Conservation (phyloP, 2,888 invertebrate species). For the Tillus elongatus region DNA sequence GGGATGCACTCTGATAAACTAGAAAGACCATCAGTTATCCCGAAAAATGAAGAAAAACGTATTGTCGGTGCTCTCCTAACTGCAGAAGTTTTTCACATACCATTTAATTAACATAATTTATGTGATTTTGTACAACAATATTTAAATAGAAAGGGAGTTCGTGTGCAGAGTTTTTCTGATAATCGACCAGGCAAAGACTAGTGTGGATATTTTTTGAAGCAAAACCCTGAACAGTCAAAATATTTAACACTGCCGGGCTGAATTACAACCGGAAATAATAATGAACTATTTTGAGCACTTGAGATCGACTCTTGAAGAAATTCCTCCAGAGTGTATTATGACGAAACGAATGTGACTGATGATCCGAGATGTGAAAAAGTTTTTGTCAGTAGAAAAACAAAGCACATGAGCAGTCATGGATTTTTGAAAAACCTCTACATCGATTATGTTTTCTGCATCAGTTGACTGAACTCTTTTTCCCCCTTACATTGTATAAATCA, state of each 20-base stretch:
- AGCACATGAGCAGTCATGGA: too few relatives aligned
- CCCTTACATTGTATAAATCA: too few relatives aligned
- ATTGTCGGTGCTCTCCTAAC: constrained; percentile 12
- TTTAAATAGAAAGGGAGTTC: constrained; percentile 10
- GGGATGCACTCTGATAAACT: constrained; percentile 11
- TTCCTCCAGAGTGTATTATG: too few relatives aligned
- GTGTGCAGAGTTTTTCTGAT: constrained; percentile 4
- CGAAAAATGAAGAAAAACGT: constrained; percentile 9
- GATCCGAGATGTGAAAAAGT: too few relatives aligned
- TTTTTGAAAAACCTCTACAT: too few relatives aligned
- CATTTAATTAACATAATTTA: not conserved
- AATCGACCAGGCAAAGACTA: constrained; percentile 15
- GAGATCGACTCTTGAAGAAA: too few relatives aligned
- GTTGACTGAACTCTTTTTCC: too few relatives aligned
- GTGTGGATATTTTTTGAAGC: constrained; percentile 10
- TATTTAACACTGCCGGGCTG: constrained; percentile 14
- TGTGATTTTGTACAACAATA: constrained; percentile 11
- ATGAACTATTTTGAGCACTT: too few relatives aligned
- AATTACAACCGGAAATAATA: too few relatives aligned
- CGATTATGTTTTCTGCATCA: too few relatives aligned
- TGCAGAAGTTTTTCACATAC: constrained; percentile 9
- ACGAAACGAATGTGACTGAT: too few relatives aligned
- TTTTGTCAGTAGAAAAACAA: too few relatives aligned
- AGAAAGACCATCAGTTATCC: constrained; percentile 12
- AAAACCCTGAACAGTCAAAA: constrained; percentile 14